phyloP scores from a whole-genome alignment of 2,888 invertebrate species.

The Meganola albula region DNA sequence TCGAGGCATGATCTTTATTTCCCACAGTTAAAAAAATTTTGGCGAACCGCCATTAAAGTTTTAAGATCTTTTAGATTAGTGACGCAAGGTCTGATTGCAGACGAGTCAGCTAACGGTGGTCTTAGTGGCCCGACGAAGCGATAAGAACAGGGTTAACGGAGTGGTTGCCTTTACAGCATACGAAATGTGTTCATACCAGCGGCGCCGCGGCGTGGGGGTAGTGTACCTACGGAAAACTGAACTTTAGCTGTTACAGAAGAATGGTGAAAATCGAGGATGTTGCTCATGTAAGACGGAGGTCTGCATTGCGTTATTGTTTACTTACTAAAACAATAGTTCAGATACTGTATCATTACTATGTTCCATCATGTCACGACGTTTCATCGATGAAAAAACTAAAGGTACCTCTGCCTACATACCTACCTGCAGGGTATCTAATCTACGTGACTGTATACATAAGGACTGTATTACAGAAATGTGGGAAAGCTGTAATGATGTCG shows the following conservation, averaged over 20 bases:
- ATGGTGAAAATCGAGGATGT: not conserved
- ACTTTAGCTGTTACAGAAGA: too few species aligned
- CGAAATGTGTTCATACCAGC: conserved; percentile 31
- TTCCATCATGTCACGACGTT: too few species aligned
- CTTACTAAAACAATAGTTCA: conserved; percentile 9
- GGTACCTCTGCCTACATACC: too few species aligned
- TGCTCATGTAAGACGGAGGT: not conserved
- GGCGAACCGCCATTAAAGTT: conserved; percentile 21
- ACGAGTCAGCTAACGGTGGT: conserved; percentile 51
- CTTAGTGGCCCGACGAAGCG: conserved; percentile 36
- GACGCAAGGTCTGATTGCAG: conserved; percentile 40
- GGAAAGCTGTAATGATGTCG: conserved; percentile 26
- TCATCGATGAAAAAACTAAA: too few species aligned
- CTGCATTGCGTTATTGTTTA: conserved; percentile 12
- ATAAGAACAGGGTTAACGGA: conserved; percentile 60
- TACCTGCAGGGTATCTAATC: too few species aligned
- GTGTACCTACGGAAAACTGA: not conserved
- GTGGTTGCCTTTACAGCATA: conserved; percentile 43
- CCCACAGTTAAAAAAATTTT: conserved; percentile 13
- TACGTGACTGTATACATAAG: too few species aligned
- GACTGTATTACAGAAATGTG: conserved; percentile 23
- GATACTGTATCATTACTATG: too few species aligned
- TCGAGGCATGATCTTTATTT: too few species aligned
- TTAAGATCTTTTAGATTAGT: conserved; percentile 16
- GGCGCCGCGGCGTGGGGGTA: not conserved